A percentile compares a stretch with the other conserved stretches of the same genome.
Evolutionary conservation across 1,140 invertebrate species (phyloP).

Genomic region (Brachionus paranguensis): DNA sequence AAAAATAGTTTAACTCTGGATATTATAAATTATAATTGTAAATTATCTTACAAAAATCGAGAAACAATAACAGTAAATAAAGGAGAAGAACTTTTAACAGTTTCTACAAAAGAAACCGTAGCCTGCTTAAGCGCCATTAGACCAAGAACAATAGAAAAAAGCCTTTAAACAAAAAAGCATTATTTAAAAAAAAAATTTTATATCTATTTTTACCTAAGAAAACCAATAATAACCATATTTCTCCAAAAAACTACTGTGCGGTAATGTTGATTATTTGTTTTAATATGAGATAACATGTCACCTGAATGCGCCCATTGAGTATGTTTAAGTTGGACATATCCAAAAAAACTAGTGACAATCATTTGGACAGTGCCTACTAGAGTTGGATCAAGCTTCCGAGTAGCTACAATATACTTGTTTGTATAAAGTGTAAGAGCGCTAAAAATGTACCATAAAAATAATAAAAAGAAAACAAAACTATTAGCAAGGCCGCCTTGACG

Average conservation of each 20-base stretch:
- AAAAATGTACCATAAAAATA: constrained; percentile 71
- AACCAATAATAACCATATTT: constrained; percentile 71
- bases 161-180: neutral
- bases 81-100: constrained; percentile 76
- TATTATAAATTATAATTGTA: neutral
- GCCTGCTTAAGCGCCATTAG: constrained; percentile 74
- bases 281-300: constrained; percentile 62
- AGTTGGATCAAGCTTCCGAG: constrained; percentile 70
- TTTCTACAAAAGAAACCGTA: constrained; percentile 77
- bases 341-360: constrained; percentile 69
- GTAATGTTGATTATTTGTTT: constrained; percentile 53
- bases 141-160: constrained; percentile 66
- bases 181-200: neutral
- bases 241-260: constrained; percentile 65
- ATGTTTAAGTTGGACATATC: constrained; percentile 65
- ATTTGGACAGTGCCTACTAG: constrained; percentile 71
- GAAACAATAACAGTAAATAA: constrained; percentile 75
- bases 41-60: constrained; percentile 63
- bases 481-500: constrained; percentile 53
- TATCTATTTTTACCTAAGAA: constrained; percentile 60
- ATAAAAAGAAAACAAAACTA: constrained; percentile 64
- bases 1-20: neutral
- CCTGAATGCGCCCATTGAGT: constrained; percentile 52
- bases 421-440: constrained; percentile 68
- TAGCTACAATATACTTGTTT: constrained; percentile 75